Conservation (phyloP, 2,113 vertebrate species). For the Actenoides hombroni region DNA sequence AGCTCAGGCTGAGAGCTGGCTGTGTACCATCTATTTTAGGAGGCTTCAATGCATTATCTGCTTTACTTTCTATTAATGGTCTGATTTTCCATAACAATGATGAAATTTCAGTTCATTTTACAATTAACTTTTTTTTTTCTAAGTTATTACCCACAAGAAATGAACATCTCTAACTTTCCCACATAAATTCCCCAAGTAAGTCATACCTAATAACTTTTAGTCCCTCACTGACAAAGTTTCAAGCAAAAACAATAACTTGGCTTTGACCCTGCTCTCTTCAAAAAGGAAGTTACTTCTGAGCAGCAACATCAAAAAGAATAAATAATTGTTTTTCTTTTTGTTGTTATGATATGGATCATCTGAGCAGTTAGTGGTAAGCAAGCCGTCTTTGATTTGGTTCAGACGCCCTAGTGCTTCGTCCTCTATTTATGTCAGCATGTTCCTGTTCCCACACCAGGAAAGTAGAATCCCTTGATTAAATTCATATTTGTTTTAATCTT, state of each 20-base stretch:
- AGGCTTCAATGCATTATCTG: not conserved
- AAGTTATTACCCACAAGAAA: conserved; percentile 57
- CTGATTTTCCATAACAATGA: not conserved
- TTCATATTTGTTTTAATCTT: conserved; percentile 99
- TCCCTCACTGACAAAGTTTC: conserved; percentile 75
- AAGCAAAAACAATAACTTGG: conserved; percentile 82
- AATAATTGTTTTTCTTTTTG: conserved; percentile 99
- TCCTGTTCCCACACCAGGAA: conserved; percentile 83
- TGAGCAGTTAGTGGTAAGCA: conserved; percentile 95
- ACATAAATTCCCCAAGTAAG: conserved; percentile 71
- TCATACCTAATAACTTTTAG: conserved; percentile 72
- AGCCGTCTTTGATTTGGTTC: conserved; percentile 94
- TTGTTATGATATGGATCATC: conserved; percentile 97
- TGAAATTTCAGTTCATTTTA: conserved; percentile 4
- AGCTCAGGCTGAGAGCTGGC: not conserved
- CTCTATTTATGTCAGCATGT: conserved; percentile 89
- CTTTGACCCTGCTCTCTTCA: conserved; percentile 82
- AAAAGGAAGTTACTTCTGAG: conserved; percentile 82
- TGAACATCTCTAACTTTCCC: conserved; percentile 35
- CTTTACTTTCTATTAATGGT: not conserved
- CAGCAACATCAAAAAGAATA: conserved; percentile 98
- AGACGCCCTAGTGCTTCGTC: conserved; percentile 90
- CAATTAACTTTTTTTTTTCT: not conserved
- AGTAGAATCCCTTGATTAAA: conserved; percentile 93
- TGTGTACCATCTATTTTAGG: not conserved